A percentile compares a stretch with the other conserved stretches of the same genome.
phyloP scores from a whole-genome alignment of 2,888 invertebrate species.

The Tolmerus cingulatus region DNA sequence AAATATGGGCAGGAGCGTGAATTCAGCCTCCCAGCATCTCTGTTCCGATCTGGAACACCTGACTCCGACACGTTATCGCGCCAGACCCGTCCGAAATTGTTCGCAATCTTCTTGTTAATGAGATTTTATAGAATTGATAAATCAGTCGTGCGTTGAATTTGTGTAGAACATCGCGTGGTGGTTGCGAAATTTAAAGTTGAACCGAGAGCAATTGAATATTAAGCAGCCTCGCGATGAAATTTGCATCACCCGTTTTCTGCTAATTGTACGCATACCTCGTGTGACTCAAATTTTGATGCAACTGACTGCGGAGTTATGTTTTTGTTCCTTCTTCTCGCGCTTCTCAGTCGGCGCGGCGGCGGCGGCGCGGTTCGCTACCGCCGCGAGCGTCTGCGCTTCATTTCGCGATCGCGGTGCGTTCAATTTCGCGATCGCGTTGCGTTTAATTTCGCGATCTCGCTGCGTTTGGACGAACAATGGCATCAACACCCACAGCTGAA shows the following conservation, averaged over 20 bases:
- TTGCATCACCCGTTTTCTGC: background rate
- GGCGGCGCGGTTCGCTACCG: background rate
- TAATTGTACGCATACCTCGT: background rate
- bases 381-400: no score
- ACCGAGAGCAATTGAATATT: background rate
- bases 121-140: constrained; percentile 24
- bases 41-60: background rate
- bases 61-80: background rate
- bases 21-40: background rate
- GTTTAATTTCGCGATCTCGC: background rate
- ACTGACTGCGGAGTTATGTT: background rate
- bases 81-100: background rate
- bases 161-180: constrained; percentile 17
- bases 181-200: constrained; percentile 3
- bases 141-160: constrained; percentile 21
- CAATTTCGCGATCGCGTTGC: background rate
- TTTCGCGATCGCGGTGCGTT: no score
- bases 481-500: background rate
- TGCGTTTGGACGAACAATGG: background rate
- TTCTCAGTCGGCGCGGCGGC: background rate
- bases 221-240: background rate
- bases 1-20: background rate
- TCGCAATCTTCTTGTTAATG: background rate
- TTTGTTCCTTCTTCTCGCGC: background rate
- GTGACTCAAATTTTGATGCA: background rate